Evolutionary conservation across 2,113 vertebrate species (phyloP).

Genomic region (Accipiter virgatus): DNA sequence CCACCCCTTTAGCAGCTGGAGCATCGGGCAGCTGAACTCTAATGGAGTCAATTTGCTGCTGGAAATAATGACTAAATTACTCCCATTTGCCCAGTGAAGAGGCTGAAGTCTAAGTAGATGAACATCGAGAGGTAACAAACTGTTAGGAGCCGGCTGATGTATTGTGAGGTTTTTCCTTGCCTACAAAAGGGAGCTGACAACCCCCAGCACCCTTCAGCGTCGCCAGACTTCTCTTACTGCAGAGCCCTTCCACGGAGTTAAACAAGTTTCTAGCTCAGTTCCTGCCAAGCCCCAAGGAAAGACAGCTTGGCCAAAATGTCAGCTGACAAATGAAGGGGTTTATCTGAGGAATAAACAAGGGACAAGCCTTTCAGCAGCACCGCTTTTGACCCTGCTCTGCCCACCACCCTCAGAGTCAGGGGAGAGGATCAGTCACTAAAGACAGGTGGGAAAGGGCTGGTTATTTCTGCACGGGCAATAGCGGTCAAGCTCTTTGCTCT

Average conservation of each 20-base stretch:
- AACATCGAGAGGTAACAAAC: conserved; percentile 9
- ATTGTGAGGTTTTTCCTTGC: neutral
- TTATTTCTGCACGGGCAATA: neutral
- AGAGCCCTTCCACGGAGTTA: neutral
- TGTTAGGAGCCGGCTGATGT: neutral
- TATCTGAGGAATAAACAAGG: conserved; percentile 16
- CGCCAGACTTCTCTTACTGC: neutral
- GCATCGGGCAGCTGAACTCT: conserved; percentile 50
- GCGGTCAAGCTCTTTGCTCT: neutral
- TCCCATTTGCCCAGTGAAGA: conserved; percentile 61
- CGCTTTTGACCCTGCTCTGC: neutral
- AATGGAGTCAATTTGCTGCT: conserved; percentile 65
- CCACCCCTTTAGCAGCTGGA: conserved; percentile 59
- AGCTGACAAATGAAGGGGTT: neutral
- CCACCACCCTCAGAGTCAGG: rapidly evolving
- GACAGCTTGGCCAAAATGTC: neutral
- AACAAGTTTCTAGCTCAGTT: neutral
- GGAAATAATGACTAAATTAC: conserved; percentile 68
- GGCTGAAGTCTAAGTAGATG: conserved; percentile 41
- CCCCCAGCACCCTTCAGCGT: neutral
- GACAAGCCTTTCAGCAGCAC: neutral
- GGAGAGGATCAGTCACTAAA: neutral
- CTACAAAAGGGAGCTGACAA: neutral
- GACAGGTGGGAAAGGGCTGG: neutral
- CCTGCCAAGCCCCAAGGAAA: neutral